Evolutionary conservation across 2,797 vertebrate species (phyloP), one percentile per base, ranked within the genome.

Genomic region (Neostethus bicornis): DNA sequence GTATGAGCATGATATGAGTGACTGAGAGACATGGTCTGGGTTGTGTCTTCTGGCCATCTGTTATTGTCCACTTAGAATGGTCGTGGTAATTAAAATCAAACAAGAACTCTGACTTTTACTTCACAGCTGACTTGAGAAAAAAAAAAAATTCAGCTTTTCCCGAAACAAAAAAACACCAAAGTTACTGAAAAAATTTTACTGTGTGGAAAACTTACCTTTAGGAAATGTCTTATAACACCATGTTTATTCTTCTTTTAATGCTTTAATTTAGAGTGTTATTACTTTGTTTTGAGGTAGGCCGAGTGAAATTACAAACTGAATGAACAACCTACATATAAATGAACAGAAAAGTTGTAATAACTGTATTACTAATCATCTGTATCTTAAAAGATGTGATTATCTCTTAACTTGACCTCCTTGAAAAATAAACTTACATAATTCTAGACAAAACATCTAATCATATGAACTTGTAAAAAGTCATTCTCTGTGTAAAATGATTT

Each of bases 21-120:
- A 76, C 21, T 20, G 21, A 21, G 9, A 4, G 53, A 64, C 59
- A 34, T 19, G 17, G 77, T 77, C 70, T 71, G 60, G 31, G 10
- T 46, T 57, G 55, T 20, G 55, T 71, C 78, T 77, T 81, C 25
- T 44, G 51, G 58, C 78, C 83, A 78, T 82, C 85, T 87, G 85
- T 20, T 56, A 7, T 1, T 26, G 13, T 7, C 31, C 51, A 54
- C 41, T 73, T 77, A 68, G 39, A 14, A 42, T 24, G 21, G 28
- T 49, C 51, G 47, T 80, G 86, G 54, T 81, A 89, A 89, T 89
- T 78, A 58, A 85, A 81, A 49, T 50, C 85, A 83, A 88, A 85
- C 79, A 84, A 56, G 2, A 44, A 21, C 21, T 37, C 32, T 23
- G 28, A 32, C 37, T 60, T 42, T 41, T 38, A 16, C 16, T 48